A percentile compares a stretch with the other conserved stretches of the same genome.
These are phyloP conservation scores for Lomographa bimaculata DNA, from an alignment of 2,888 invertebrate genomes.

Conservation along the genomic window DNA sequence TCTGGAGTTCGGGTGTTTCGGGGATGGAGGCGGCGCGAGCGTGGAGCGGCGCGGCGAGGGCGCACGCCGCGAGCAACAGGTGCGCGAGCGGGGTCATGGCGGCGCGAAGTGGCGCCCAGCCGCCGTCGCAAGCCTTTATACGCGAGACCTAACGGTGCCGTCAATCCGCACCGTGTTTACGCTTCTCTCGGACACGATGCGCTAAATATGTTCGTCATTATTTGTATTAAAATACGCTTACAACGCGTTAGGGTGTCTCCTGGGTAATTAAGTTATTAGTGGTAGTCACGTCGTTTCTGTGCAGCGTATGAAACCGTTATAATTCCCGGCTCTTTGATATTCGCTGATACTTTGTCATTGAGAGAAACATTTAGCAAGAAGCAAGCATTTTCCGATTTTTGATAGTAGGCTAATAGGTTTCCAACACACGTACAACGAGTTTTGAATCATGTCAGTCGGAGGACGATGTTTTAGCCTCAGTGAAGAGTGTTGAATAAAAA, in stretches of 20 bases:
- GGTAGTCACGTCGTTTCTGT: background rate
- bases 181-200: constrained; percentile 45
- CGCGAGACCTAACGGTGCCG: constrained; percentile 65
- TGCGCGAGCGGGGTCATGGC: constrained; percentile 70
- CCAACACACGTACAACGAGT: constrained; percentile 8
- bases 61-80: constrained; percentile 54
- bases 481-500: background rate
- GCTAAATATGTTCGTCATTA: constrained; percentile 70
- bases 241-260: constrained; percentile 29
- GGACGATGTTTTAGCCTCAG: constrained; percentile 11
- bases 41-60: constrained; percentile 50
- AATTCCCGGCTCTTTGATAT: no score
- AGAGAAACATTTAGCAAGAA: no score
- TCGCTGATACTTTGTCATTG: no score
- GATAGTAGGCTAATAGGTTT: constrained; percentile 18
- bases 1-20: constrained; percentile 25
- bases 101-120: constrained; percentile 38
- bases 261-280: constrained; percentile 35
- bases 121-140: constrained; percentile 59
- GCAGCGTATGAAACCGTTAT: no score
- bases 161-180: constrained; percentile 51
- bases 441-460: constrained; percentile 8
- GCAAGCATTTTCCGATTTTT: no score
- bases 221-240: constrained; percentile 61
- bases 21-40: constrained; percentile 58